Conservation (phyloP, 1,140 invertebrate genomes). For the Zophobas atratus region DNA sequence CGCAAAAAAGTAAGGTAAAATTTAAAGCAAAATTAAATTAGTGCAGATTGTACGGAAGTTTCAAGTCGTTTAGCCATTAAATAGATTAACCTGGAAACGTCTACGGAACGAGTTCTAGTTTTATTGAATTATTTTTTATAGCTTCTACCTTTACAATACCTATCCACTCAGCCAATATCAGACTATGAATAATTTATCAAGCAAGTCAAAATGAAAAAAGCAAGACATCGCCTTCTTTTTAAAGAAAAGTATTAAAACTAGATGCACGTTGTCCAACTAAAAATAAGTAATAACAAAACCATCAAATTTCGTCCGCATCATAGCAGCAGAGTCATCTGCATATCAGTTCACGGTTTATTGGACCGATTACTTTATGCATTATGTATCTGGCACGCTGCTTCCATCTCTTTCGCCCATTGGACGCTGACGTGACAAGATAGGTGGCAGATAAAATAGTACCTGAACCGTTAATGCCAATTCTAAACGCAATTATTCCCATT, state of each 20-base stretch:
- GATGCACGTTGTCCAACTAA: neutral
- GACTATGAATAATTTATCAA: constrained; percentile 24
- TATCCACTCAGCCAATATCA: neutral
- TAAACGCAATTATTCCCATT: constrained; percentile 16
- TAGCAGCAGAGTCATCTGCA: constrained; percentile 46
- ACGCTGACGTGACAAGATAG: constrained; percentile 11
- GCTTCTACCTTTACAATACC: constrained; percentile 30
- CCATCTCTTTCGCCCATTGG: constrained; percentile 1
- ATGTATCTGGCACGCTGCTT: constrained; percentile 39
- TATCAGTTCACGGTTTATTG: constrained; percentile 52
- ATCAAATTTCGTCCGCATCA: constrained; percentile 3
- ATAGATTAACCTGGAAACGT: constrained; percentile 17
- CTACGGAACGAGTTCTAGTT: neutral
- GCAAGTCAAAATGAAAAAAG: constrained; percentile 1
- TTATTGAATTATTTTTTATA: constrained; percentile 37
- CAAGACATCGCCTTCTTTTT: neutral
- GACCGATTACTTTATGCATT: constrained; percentile 52
- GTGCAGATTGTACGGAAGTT: constrained; percentile 19
- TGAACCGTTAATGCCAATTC: constrained; percentile 28
- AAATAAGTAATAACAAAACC: constrained; percentile 13
- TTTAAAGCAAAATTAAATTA: constrained; percentile 19
- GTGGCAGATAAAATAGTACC: neutral
- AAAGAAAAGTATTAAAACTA: constrained; percentile 13
- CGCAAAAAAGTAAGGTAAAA: neutral
- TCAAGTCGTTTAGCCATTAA: constrained; percentile 24